Conservation (phyloP, 2,113 vertebrate species). For the Bubo blakistoni region DNA sequence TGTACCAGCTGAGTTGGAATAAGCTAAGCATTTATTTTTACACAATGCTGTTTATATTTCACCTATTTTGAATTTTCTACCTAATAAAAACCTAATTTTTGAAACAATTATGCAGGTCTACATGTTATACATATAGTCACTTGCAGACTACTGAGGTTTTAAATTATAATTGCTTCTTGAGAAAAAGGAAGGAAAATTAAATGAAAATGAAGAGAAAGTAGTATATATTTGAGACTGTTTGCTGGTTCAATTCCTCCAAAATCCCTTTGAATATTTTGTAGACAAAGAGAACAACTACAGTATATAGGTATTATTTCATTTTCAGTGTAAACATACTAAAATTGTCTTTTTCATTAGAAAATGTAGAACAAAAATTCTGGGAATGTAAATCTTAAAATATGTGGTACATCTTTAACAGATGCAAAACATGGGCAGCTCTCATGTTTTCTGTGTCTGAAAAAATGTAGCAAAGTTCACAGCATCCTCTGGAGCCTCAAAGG, state of each 20-base stretch:
- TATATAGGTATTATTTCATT: background rate
- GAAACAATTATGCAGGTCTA: background rate
- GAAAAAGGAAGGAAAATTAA: background rate
- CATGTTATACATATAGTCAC: background rate
- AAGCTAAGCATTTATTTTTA: background rate
- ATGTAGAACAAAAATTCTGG: background rate
- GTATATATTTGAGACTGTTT: background rate
- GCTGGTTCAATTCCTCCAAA: background rate
- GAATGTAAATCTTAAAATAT: background rate
- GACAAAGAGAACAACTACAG: background rate
- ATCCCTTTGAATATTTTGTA: background rate
- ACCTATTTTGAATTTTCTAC: background rate
- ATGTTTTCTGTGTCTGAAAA: background rate
- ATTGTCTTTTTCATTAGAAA: background rate
- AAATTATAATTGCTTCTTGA: background rate
- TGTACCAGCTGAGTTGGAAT: background rate
- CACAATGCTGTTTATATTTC: background rate
- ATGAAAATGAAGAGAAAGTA: background rate
- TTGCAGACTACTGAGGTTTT: background rate
- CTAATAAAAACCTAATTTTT: background rate
- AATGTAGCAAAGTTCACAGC: background rate
- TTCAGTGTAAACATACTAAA: background rate
- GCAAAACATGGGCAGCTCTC: background rate
- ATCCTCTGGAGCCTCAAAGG: background rate
- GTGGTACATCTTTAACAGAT: background rate